Base-by-base conservation (phyloP, 2,888 invertebrate species). In the Polia nebulosa region DNA sequence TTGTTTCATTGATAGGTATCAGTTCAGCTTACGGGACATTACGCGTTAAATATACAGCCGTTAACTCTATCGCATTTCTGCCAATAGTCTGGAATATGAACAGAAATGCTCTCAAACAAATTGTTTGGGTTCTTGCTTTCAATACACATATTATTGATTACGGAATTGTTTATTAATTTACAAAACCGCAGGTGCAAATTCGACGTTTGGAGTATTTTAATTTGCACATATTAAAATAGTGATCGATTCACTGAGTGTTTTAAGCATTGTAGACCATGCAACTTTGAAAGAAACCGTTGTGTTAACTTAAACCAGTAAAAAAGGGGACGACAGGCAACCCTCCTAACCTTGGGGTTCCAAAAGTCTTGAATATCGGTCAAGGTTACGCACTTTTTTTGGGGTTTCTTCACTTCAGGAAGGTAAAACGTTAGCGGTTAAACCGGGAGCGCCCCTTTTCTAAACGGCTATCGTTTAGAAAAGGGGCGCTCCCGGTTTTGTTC, bases 351-450 rank as follows among this genome's bases (percentile, higher is more conserved):
- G n/a, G 29, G 17, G 15, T 45, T 45, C 45, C 22, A 13, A 49
- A 20, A 39, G 5, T 49, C n/a, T 15, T 22, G 15, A n/a, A 47
- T 64, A n/a, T 64, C 66, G 39, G 47, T 65, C 66, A 66, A 65
- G 64, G 66, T 65, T 39, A 41, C 66, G 17, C 22, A 29, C 39
- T 65, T 65, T 29, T 62, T 39, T 65, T 27, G 34, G 47, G 20
- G 36, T 22, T 64, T 29, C 22, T 22, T 29, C 3, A n/a, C 29
- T 4, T 49, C 29, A 64, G 17, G 20, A 62, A 27, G 13, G 27
- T 27, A 17, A 9, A 25, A 29, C n/a, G n/a, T n/a, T 17, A 6
- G n/a, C n/a, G n/a, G n/a, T n/a, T n/a, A n/a, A n/a, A n/a, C n/a
- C n/a, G n/a, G n/a, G n/a, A n/a, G n/a, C n/a, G n/a, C n/a, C n/a